Evolutionary conservation across 2,888 invertebrate species (phyloP).

Genomic region (Philonicus albiceps): DNA sequence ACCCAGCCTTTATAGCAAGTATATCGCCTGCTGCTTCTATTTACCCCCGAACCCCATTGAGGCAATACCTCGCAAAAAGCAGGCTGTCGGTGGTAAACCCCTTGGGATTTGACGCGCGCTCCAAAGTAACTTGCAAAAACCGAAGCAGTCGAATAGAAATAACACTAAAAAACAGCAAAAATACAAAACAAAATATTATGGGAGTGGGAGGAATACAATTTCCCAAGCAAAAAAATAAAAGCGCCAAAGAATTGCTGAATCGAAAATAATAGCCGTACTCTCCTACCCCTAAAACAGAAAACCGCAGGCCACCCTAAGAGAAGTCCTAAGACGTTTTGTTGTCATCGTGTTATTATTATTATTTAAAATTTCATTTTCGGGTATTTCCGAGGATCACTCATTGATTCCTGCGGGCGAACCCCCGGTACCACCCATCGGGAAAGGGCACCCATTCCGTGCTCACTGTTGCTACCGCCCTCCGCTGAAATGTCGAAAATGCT

Average conservation of each 20-base stretch:
- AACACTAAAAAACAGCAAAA: not conserved
- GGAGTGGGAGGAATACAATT: not conserved
- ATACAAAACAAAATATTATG: not conserved
- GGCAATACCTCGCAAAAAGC: not conserved
- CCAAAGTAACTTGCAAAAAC: not conserved
- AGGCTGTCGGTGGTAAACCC: not conserved
- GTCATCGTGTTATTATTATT: constrained; percentile 36
- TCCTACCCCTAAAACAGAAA: not conserved
- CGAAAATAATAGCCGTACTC: constrained; percentile 15
- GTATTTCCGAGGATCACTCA: constrained; percentile 25
- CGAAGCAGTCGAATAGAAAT: not conserved
- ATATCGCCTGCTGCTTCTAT: not conserved
- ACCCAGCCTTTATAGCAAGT: not conserved
- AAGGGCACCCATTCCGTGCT: not conserved
- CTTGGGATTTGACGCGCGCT: constrained; percentile 2
- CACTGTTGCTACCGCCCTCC: not conserved
- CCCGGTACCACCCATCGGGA: not conserved
- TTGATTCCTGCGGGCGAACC: constrained; percentile 12
- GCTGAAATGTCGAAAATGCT: not conserved
- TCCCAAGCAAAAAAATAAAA: not conserved
- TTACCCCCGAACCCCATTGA: not conserved
- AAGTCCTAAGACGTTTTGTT: constrained; percentile 9
- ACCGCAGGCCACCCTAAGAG: not conserved
- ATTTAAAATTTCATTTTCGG: constrained; percentile 38
- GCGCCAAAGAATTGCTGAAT: constrained; percentile 23